Base-by-base conservation (phyloP, 2,888 invertebrate genomes). In the Caenorhabditis auriculariae region DNA sequence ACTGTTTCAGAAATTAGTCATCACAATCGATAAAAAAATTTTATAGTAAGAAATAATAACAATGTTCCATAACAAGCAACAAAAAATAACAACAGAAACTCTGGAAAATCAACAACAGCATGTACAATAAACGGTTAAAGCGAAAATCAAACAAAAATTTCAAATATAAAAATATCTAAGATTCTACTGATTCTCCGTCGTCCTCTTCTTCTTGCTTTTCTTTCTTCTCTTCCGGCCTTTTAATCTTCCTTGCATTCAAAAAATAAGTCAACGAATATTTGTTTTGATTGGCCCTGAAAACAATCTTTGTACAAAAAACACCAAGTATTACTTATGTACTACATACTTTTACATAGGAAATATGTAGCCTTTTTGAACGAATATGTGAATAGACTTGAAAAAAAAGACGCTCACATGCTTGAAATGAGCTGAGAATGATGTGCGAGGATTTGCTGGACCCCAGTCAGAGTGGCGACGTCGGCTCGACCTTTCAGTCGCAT, bases 391-490 rank as follows among this genome's bases (percentile, higher is more conserved):
- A 12, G 17, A 43, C 43, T 15, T 12, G 29, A n/a, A 41, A 35
- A 5, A 15, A 28, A 9, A 9, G 23, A 27, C 48, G 42, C 59
- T 38, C 24, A 69, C 69, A 65, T 39, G 29, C 54, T 66, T 4
- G 61, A 51, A 4, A 77, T 54, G 29, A 70, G 44, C 23, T 66
- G 59, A 17, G 43, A 37, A 41, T 75, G 72, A 43, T 69, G 67
- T 28, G 66, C 52, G 21, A 77, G 48, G 37, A 72, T 65, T 54
- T 78, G 74, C 46, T 78, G 77, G 26, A 76, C 47, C 24, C 72
- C 77, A 2, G 75, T 75, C 38, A 78, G 50, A 12, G 70, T 56
- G 4, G 75, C 62, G 17, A 67, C 56, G 49, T 74, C 74, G 23
- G 60, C 47, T 27, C 58, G 38, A 32, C 67, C 64, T 51, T 79